Base-by-base conservation (phyloP, 2,888 invertebrate species). In the Periphyllus acericola region DNA sequence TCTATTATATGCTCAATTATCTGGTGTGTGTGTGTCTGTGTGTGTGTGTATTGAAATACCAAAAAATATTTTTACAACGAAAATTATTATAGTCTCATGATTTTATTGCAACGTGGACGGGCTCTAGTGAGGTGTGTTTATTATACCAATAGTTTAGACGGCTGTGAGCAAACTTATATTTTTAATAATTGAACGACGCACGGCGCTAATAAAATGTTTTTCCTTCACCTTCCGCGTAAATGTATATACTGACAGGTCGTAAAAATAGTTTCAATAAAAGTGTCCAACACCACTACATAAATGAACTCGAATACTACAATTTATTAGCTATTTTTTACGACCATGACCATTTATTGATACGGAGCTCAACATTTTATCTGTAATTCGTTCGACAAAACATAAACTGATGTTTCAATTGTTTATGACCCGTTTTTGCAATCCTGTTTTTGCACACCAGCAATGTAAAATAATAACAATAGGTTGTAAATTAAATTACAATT, bases 181-280 rank as follows among this genome's bases (percentile, higher is more conserved):
- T 82, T 46, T 71, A 21, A 82, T 71, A 46, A 82, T 82, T 71
- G 46, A 82, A 71, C 46, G 14, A 46, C 21, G n/a, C 80, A n/a
- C n/a, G n/a, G 25, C n/a, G n/a, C 80, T 29, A 71, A 46, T 46
- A 46, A 82, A 82, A 32, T 29, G 55, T 80, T 66, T 21, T 3
- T 40, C 29, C 19, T 40, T 11, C 66, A 40, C 36, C 80, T 71
- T 25, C 46, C 36, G 25, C 71, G 81, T 32, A 60, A 25, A 60
- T 60, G 9, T 71, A 46, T 32, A 21, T 55, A n/a, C 34, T 60
- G 79, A 60, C 79, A 34, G 36, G 60, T 36, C 79, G 14, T 79
- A 60, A 71, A 71, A 71, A 81, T 68, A 68, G 32, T 46, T 46
- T 3, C 71, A 82, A 82, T 81, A 81, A 81, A 68, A 68, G 46